Base-by-base conservation (phyloP, 1,140 invertebrate species). In the Caerostris darwini region DNA sequence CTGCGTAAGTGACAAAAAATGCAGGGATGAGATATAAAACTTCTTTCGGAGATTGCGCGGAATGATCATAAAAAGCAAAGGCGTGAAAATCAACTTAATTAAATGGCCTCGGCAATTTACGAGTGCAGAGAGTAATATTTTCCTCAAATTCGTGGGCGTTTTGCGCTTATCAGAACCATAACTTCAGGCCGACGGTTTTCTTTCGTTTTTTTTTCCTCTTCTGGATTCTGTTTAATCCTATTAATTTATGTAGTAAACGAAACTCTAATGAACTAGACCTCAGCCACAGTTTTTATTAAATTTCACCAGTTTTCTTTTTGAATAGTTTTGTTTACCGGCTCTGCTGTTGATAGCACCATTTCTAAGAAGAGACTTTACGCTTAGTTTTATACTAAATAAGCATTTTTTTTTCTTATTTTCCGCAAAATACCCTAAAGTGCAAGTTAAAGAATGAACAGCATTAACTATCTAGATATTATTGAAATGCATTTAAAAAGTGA, bases 211-310 rank as follows among this genome's bases (percentile, higher is more conserved):
- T 10, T 2, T n/a, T n/a, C n/a, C n/a, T n/a, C n/a, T 64, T 64
- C 59, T 7, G 59, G n/a, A 19, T 77, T 8, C n/a, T 3, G 7
- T 77, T 77, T 77, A 77, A 77, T 34, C n/a, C n/a, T 10, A 34
- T 77, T 77, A 77, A 77, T 77, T 77, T 77, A 77, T 77, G n/a
- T 12, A 7, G 5, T 50, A 77, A 77, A 50, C n/a, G 69, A 34
- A 34, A 50, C 10, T 5, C 6, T 77, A 77, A 77, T 77, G n/a
- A 77, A 77, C n/a, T 12, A 34, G 19, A 50, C 7, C 59, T 14
- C 14, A n/a, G n/a, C 59, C 14, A 7, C 59, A 7, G 59, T 64
- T 64, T 7, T 64, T 14, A 64, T 7, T 14, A 64, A 64, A 64
- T 7, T n/a, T n/a, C n/a, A n/a, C n/a, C n/a, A n/a, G n/a, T 64